Evolutionary conservation across 2,113 vertebrate species (phyloP).

Genomic region (Chaenogobius annularis): DNA sequence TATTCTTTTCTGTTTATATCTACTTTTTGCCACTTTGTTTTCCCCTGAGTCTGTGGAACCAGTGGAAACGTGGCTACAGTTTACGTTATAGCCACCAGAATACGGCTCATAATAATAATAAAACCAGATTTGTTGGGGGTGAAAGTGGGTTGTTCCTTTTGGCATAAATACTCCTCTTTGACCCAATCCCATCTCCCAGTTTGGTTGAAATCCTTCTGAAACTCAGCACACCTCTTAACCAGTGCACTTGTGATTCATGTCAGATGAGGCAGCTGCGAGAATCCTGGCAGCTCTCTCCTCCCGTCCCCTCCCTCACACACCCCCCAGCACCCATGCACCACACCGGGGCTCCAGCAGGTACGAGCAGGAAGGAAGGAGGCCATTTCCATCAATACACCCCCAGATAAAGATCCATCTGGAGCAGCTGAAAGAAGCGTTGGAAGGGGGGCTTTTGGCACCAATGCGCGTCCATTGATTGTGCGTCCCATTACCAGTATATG

Average conservation of each 20-base stretch:
- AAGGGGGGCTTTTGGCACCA: constrained; percentile 68
- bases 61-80: no score
- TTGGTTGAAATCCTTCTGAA: not conserved
- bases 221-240: not conserved
- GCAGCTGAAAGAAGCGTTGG: constrained; percentile 69
- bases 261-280: constrained; percentile 24
- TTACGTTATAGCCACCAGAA: no score
- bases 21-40: no score
- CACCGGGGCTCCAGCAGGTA: constrained; percentile 65
- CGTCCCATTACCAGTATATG: constrained; percentile 77
- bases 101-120: not conserved
- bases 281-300: not conserved
- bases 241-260: constrained; percentile 10
- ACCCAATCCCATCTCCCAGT: not conserved
- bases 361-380: constrained; percentile 65
- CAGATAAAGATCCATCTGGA: constrained; percentile 83
- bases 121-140: not conserved
- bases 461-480: constrained; percentile 73
- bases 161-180: not conserved
- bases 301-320: not conserved
- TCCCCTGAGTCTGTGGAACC: no score
- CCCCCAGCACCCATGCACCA: constrained; percentile 9
- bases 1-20: no score
- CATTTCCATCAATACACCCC: constrained; percentile 73
- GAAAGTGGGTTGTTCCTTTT: not conserved